Evolutionary conservation across 2,797 vertebrate genomes (phyloP).

Genomic region (Sylvilagus floridanus): DNA sequence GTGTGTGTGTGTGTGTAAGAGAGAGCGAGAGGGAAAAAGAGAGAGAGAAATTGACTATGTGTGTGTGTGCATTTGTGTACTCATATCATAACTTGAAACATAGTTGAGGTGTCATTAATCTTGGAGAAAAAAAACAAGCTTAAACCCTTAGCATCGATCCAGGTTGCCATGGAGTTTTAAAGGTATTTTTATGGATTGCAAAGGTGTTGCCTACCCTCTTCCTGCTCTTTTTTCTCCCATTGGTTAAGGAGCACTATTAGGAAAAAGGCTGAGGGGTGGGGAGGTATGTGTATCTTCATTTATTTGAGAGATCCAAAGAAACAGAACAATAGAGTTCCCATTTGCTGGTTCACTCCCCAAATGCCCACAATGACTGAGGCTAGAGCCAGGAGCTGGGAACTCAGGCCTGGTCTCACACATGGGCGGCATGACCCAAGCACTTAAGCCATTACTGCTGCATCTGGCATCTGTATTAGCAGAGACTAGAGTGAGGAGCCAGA

Average conservation of each 20-base stretch:
- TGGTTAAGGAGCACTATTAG: background rate
- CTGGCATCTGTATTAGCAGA: too few relatives aligned
- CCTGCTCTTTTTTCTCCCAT: background rate
- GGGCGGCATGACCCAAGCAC: too few relatives aligned
- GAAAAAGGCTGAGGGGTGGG: background rate
- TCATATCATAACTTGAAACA: background rate
- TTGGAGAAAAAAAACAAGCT: background rate
- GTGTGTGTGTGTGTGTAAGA: background rate
- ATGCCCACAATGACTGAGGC: too few relatives aligned
- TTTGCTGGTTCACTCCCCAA: too few relatives aligned
- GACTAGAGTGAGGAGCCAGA: too few relatives aligned
- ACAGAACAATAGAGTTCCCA: too few relatives aligned
- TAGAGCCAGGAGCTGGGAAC: too few relatives aligned
- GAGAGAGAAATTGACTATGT: background rate
- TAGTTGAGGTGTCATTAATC: background rate
- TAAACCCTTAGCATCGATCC: background rate
- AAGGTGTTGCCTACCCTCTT: background rate
- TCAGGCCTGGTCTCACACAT: too few relatives aligned
- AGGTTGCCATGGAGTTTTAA: background rate
- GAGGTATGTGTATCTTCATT: background rate
- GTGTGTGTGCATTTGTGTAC: background rate
- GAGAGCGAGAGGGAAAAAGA: too few relatives aligned
- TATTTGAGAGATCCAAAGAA: too few relatives aligned
- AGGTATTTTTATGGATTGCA: slow-evolving; percentile 1
- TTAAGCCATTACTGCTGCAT: too few relatives aligned